phyloP scores from a whole-genome alignment of 2,888 invertebrate species.

The Camponotus fellah region DNA sequence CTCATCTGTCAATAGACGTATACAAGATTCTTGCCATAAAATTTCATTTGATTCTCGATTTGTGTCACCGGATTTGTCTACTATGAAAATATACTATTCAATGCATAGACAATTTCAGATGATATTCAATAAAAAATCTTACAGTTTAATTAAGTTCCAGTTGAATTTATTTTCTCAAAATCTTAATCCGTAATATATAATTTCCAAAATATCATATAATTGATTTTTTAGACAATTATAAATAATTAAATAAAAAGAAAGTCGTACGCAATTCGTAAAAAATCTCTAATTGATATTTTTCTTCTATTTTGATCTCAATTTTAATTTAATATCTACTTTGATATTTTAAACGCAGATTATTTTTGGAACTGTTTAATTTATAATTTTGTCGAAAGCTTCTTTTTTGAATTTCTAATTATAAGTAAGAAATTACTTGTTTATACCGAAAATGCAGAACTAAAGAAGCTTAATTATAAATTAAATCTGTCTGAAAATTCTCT shows the following conservation, averaged over 20 bases:
- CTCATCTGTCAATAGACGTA: conserved; percentile 20
- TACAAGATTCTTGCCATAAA: not conserved
- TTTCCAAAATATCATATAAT: not conserved
- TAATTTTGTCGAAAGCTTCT: not conserved
- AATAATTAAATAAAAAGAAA: not conserved
- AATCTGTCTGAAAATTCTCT: not conserved
- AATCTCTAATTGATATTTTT: not conserved
- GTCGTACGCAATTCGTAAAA: not conserved
- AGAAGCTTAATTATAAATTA: not conserved
- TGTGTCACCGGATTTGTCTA: not conserved
- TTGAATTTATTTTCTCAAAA: not conserved
- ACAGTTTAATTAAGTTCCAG: not conserved
- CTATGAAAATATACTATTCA: not conserved
- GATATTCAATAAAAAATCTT: not conserved
- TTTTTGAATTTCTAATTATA: not conserved
- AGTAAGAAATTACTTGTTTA: not conserved
- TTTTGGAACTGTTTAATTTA: not conserved
- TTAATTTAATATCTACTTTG: not conserved
- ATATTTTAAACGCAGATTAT: not conserved
- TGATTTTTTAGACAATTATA: too few relatives aligned
- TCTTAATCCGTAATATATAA: not conserved
- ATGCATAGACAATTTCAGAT: not conserved
- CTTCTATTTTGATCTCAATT: not conserved
- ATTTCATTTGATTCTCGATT: conserved; percentile 16
- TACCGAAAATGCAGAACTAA: not conserved